Evolutionary conservation across 2,888 invertebrate genomes (phyloP), one percentile per base, ranked within the genome.

Genomic region (Plusia festucae): DNA sequence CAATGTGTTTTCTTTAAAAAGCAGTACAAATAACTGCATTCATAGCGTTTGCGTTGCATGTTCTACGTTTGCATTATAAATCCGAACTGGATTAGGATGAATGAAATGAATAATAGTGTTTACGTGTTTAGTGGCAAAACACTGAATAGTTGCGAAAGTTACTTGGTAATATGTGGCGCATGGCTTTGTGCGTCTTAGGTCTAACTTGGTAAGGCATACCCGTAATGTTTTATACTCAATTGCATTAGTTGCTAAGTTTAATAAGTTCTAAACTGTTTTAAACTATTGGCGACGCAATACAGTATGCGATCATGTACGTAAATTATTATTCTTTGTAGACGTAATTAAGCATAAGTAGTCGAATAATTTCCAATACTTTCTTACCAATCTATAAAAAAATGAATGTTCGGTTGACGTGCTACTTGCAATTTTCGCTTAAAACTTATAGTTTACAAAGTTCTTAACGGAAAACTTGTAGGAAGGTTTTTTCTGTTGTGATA

Each of bases 401-500:
- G 53, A 68, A 61, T 56, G 44, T 55, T 44, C n/a, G 13, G 53
- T 57, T 64, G 60, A 59, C 55, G 53, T 59, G 54, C 62, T 55
- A 67, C 65, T 76, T 68, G 62, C 60, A 56, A 68, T 79, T 79
- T 82, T 73, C 64, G 65, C 55, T 68, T 56, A 60, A 65, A 76
- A 79, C 61, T 73, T 60, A 54, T 44, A 70, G 65, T 68, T 71
- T 49, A 60, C 44, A 13, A 77, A 71, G 66, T 80, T 70, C 58
- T 65, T 71, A 57, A 73, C 68, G 59, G 68, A n/a, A 68, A 82
- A 82, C 78, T 79, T 74, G 68, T 65, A 54, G 60, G 60, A 58
- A 59, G 49, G 49, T 77, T 82, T 79, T 79, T 82, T 74, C 62
- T 62, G 22, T 24, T 56, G 64, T 65, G 70, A 70, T 79, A 64